phyloP scores from a whole-genome alignment of 2,113 vertebrate genomes.

The Rutilus rutilus region DNA sequence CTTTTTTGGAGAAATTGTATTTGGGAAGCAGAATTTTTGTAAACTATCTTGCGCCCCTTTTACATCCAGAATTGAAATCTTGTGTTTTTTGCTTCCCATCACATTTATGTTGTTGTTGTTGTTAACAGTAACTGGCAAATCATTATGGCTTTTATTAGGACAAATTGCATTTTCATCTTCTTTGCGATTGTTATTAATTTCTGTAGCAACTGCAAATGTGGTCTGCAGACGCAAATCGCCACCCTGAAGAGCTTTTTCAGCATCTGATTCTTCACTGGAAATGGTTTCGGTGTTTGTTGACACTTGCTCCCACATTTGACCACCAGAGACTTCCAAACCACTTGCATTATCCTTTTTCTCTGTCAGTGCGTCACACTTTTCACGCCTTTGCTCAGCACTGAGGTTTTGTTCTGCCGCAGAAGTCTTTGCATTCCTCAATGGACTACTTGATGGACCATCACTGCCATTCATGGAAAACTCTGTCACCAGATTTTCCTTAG shows the following conservation, averaged over 20 bases:
- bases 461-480: constrained; percentile 78
- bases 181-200: not conserved
- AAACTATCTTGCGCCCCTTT: constrained; percentile 44
- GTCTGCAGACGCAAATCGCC: constrained; percentile 1
- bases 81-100: not conserved
- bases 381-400: not conserved
- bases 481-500: constrained; percentile 82
- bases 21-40: constrained; percentile 7
- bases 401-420: not conserved
- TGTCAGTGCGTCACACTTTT: constrained; percentile 9
- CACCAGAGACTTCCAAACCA: constrained; percentile 8
- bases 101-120: not conserved
- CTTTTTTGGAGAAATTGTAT: constrained; percentile 51
- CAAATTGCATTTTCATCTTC: not conserved
- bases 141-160: not conserved
- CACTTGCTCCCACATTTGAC: constrained; percentile 2
- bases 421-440: not conserved
- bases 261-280: not conserved
- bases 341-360: constrained; percentile 21
- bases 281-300: not conserved
- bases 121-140: no score
- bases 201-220: not conserved
- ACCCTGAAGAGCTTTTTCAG: constrained; percentile 7
- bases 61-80: constrained; percentile 24
- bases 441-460: constrained; percentile 17